phyloP scores from a whole-genome alignment of 2,888 invertebrate genomes.

The Euphydryas editha region DNA sequence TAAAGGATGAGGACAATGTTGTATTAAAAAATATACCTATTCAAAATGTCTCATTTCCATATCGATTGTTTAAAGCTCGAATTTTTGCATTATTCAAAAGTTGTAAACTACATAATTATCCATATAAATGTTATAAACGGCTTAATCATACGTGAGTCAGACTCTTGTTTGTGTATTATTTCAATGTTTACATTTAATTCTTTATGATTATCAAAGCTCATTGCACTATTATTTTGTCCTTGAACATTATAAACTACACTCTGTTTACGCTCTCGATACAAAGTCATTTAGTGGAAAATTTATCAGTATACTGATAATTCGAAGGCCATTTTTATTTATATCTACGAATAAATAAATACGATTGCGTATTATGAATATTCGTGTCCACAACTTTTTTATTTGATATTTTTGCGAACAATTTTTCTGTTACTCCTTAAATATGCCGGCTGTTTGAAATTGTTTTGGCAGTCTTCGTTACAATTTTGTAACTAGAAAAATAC shows the following conservation, averaged over 20 bases:
- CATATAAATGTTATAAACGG: constrained; percentile 12
- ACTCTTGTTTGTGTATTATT: constrained; percentile 29
- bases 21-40: constrained; percentile 5
- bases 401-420: background rate
- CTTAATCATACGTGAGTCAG: constrained; percentile 24
- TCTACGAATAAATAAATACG: constrained; percentile 17
- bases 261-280: constrained; percentile 28
- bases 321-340: constrained; percentile 18
- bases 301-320: constrained; percentile 32
- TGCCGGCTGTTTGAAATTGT: background rate
- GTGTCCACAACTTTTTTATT: background rate
- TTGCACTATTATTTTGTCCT: constrained; percentile 36
- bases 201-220: constrained; percentile 36
- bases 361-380: background rate
- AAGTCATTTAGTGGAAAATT: constrained; percentile 30
- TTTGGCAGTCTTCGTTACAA: constrained; percentile 1
- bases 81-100: background rate
- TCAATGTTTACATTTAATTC: constrained; percentile 31
- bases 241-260: constrained; percentile 17
- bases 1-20: background rate
- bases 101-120: background rate
- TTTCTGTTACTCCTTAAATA: background rate
- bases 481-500: background rate
- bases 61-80: constrained; percentile 5
- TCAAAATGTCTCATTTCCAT: constrained; percentile 10